Evolutionary conservation across 2,113 vertebrate species (phyloP), one percentile per base, ranked within the genome.

Genomic region (Rhinolophus sinicus): DNA sequence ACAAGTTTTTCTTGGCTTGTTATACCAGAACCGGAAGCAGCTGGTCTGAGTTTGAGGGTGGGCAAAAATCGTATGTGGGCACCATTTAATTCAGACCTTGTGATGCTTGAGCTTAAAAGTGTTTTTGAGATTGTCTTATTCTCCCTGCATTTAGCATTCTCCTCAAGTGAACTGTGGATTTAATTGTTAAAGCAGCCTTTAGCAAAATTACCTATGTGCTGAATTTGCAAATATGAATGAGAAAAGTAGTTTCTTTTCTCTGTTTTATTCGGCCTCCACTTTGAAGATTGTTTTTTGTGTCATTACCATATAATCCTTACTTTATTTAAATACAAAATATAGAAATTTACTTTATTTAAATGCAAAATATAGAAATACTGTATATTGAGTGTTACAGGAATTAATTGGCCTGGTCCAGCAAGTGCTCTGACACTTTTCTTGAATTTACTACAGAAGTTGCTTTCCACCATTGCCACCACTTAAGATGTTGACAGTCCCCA

Each of bases 221-320:
- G 44, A 94, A n/a, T 80, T 93, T 70, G 54, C 82, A 93, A 64
- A 58, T 90, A 14, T 12, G 30, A 87, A 19, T 54, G 30, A 47
- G 30, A 84, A 76, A 65, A 76, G 21, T 1, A 50, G 11, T 58
- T 78, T 44, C 44, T 86, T 90, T 73, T 21, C 64, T 95, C 62
- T 64, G 38, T 35, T 84, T 96, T 85, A 14, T 88, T 89, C 83
- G 75, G 38, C 33, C 30, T 91, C 28, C 65, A 13, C n/a, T 94
- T 65, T 40, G 76, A 80, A 86, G 44, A 80, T 77, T 18, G 33
- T 76, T 75, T 67, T 85, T 69, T 30, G 38, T 54, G 76, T 93
- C 47, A 18, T 80, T 60, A 88, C 28, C 16, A 9, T 44, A 60
- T 1, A 81, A n/a, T 52, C 69, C 24, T 73, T 33, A 54, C 44